Evolutionary conservation across 2,888 invertebrate genomes (phyloP).

Genomic region (Cecidostiba fungosa): DNA sequence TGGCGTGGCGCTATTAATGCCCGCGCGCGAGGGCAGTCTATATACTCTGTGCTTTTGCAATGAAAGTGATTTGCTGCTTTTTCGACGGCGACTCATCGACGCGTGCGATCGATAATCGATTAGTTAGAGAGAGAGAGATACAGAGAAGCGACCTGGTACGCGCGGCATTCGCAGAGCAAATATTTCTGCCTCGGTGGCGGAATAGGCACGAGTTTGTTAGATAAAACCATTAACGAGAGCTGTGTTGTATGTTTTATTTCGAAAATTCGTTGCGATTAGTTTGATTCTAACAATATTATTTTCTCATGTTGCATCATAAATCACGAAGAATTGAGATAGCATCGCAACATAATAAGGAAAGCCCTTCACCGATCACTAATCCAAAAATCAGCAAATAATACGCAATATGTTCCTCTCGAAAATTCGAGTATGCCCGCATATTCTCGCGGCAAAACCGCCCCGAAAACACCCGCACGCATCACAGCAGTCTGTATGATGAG

Average conservation of each 20-base stretch:
- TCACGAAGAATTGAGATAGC: too few species aligned
- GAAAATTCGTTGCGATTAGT: too few species aligned
- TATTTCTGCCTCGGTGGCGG: neutral
- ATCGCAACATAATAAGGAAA: too few species aligned
- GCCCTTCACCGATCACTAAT: neutral
- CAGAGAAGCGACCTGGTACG: neutral
- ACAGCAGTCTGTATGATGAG: neutral
- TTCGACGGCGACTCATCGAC: neutral
- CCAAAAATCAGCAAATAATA: neutral
- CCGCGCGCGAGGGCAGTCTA: neutral
- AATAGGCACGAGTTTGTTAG: neutral
- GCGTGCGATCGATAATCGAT: constrained; percentile 46
- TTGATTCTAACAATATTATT: too few species aligned
- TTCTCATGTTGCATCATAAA: too few species aligned
- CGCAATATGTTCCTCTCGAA: neutral
- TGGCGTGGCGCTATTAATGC: constrained; percentile 7
- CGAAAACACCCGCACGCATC: neutral
- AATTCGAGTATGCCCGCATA: neutral
- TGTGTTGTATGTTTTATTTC: neutral
- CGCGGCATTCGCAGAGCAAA: constrained; percentile 6
- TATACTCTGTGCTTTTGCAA: constrained; percentile 11
- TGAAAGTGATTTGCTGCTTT: constrained; percentile 45
- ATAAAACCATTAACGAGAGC: constrained; percentile 8
- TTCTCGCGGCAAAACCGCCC: neutral
- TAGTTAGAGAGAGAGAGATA: constrained; percentile 1